Conservation (phyloP, 2,888 invertebrate species). For the Acheta domesticus region DNA sequence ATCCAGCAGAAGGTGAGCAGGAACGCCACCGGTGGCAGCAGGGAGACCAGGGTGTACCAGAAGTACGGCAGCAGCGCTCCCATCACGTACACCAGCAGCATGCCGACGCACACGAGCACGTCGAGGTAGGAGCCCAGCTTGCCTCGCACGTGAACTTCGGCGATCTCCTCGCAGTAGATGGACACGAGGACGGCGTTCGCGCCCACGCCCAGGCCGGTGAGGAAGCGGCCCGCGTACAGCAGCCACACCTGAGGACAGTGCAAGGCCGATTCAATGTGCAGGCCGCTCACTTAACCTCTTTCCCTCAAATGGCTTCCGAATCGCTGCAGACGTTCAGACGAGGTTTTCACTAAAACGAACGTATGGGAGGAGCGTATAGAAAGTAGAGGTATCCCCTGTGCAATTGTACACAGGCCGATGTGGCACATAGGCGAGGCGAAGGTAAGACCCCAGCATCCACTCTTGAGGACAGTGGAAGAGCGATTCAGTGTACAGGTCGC, state of each 20-base stretch:
- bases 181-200: constrained; percentile 47
- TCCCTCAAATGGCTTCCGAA: no score
- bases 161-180: constrained; percentile 49
- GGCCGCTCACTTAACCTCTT: no score
- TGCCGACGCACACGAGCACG: constrained; percentile 11
- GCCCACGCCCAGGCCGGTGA: constrained; percentile 44
- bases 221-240: constrained; percentile 20
- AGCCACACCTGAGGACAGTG: background rate
- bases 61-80: background rate
- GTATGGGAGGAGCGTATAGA: no score
- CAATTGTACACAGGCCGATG: no score
- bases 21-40: background rate
- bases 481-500: no score
- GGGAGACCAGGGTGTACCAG: background rate
- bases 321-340: no score
- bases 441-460: no score
- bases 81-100: constrained; percentile 19
- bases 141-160: constrained; percentile 37
- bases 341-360: no score
- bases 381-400: no score
- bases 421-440: no score
- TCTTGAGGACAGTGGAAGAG: no score
- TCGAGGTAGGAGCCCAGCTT: constrained; percentile 20
- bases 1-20: background rate
- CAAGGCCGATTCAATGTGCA: background rate